Evolutionary conservation across 2,888 invertebrate species (phyloP).

Genomic region (Aleiodes alternator): DNA sequence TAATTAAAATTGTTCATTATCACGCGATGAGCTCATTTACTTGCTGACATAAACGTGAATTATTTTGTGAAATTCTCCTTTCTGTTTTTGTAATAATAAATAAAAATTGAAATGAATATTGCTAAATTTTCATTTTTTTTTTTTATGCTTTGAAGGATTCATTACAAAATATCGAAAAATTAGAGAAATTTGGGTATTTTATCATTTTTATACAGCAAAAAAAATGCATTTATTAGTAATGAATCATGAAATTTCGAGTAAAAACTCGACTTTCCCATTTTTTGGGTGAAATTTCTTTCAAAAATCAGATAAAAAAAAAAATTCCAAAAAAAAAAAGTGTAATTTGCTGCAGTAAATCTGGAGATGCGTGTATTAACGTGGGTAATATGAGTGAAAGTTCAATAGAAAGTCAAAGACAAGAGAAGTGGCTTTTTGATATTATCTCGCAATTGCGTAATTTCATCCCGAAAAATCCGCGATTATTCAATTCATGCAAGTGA

Average conservation of each 20-base stretch:
- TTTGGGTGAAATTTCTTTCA: neutral
- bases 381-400: constrained; percentile 21
- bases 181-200: neutral
- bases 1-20: neutral
- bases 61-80: too few relatives aligned
- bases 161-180: neutral
- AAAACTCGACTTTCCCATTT: neutral
- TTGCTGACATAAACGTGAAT: constrained; percentile 10
- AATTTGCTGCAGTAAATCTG: neutral
- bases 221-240: too few relatives aligned
- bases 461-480: neutral
- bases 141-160: neutral
- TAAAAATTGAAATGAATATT: neutral
- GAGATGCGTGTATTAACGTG: neutral
- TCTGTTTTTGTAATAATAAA: neutral
- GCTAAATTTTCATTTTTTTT: neutral
- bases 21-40: neutral
- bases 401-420: constrained; percentile 10
- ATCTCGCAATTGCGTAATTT: constrained; percentile 12
- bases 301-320: constrained; percentile 15
- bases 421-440: constrained; percentile 4
- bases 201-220: too few relatives aligned
- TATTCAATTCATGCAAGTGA: neutral
- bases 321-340: neutral
- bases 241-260: neutral